Evolutionary conservation across 2,797 vertebrate genomes (phyloP), one percentile per base, ranked within the genome.

Genomic region (Macropus fuliginosus): DNA sequence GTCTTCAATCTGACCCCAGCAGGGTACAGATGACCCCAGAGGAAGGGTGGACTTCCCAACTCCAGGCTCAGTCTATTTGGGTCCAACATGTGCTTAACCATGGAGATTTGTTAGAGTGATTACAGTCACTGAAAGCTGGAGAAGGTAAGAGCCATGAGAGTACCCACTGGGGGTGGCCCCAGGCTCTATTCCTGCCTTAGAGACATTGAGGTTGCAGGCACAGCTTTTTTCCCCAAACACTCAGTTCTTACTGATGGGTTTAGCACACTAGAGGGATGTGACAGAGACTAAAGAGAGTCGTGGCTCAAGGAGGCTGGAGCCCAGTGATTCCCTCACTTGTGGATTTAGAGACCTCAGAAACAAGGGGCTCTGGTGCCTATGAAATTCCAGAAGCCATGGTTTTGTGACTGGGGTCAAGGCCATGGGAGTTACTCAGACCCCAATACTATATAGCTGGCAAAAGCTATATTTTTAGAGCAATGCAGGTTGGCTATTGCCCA

Each of bases 91-190:
- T 97, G 95, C 96, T 98, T 97, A 97, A 96, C 97, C 97, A 95
- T 96, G 96, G 97, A 97, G 97, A 98, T 29, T 97, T 98, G 96
- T 98, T 97, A 96, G 98, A 98, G 97, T 98, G 97, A 95, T 98
- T 98, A 97, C 95, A 98, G 12, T 87, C 40, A 94, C 97, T 98
- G 92, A 97, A 97, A 98, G 93, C 95, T 97, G 94, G 93, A 93
- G 98, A 96, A 98, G 95, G 91, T 97, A 95, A 94, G 96, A 98
- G 97, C 95, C 97, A 97, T 98, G 98, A 98, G 97, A 98, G 97
- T 97, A 97, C 56, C 81, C 95, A 96, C 97, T 96, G 97, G 96
- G 97, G 96, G 97, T 97, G 52, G 0, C 96, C 0, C 10, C 97
- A 96, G 95, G 93, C 93, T 98, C 93, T 89, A 55, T 96, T 98